These are phyloP conservation scores for Apamea anceps DNA, from an alignment of 2,888 invertebrate genomes.

Conservation along the genomic window DNA sequence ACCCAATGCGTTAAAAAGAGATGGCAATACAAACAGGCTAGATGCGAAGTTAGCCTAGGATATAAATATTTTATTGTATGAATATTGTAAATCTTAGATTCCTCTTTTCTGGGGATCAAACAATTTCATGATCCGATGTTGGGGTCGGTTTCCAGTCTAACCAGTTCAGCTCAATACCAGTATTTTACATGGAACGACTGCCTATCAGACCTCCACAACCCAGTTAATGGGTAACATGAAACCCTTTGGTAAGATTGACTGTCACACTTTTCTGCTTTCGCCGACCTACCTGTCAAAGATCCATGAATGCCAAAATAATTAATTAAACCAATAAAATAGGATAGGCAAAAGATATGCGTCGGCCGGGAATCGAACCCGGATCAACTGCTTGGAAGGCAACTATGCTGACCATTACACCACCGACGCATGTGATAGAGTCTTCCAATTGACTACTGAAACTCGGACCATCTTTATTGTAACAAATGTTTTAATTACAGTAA, in stretches of 20 bases:
- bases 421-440: slow-evolving; percentile 76
- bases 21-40: not conserved
- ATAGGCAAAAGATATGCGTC: slow-evolving; percentile 23
- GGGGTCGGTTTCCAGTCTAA: too few species aligned
- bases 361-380: slow-evolving; percentile 80
- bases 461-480: not conserved
- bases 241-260: too few species aligned
- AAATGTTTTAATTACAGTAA: slow-evolving; percentile 12
- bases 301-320: too few species aligned
- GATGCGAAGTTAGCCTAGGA: not conserved
- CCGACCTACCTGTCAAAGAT: too few species aligned
- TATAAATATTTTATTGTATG: not conserved
- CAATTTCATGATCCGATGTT: too few species aligned
- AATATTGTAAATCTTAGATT: not conserved
- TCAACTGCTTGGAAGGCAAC: slow-evolving; percentile 90
- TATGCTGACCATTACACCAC: slow-evolving; percentile 91
- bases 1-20: slow-evolving; percentile 2
- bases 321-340: too few species aligned
- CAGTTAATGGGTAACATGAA: too few species aligned
- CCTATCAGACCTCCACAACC: too few species aligned
- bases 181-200: too few species aligned
- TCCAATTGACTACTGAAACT: not conserved
- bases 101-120: too few species aligned
- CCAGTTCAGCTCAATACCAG: too few species aligned
- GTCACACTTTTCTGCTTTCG: too few species aligned